A percentile compares a stretch with the other conserved stretches of the same genome.
These are phyloP conservation scores for Carassius auratus DNA, from an alignment of 2,113 vertebrate species.

Conservation along the genomic window DNA sequence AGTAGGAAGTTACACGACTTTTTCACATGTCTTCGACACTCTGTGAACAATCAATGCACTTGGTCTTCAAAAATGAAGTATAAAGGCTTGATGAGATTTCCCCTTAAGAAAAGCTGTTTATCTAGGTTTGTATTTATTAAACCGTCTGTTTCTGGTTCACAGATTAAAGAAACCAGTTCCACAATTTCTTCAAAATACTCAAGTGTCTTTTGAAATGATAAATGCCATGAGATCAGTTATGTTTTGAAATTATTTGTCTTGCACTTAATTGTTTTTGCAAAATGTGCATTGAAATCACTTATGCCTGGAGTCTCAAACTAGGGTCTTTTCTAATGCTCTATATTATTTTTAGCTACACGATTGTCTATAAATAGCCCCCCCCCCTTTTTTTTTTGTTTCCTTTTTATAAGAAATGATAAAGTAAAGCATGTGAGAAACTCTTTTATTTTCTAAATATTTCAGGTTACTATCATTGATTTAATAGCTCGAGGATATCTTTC, in stretches of 20 bases:
- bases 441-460: background rate
- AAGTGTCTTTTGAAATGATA: conserved; percentile 17
- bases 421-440: background rate
- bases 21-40: background rate
- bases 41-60: background rate
- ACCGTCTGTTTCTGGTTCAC: background rate
- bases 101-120: background rate
- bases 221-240: background rate
- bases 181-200: background rate
- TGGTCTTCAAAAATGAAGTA: background rate
- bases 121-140: background rate
- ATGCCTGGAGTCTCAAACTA: background rate
- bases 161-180: background rate
- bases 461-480: background rate
- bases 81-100: background rate
- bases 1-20: background rate
- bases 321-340: conserved; percentile 12
- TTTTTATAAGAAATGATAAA: background rate
- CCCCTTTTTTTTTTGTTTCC: background rate
- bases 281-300: background rate
- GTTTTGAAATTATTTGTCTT: background rate
- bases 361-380: background rate
- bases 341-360: background rate
- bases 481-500: background rate
- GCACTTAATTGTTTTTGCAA: background rate